These are phyloP conservation scores for Aphis gossypii DNA, from an alignment of 1,140 invertebrate genomes.

Conservation along the genomic window DNA sequence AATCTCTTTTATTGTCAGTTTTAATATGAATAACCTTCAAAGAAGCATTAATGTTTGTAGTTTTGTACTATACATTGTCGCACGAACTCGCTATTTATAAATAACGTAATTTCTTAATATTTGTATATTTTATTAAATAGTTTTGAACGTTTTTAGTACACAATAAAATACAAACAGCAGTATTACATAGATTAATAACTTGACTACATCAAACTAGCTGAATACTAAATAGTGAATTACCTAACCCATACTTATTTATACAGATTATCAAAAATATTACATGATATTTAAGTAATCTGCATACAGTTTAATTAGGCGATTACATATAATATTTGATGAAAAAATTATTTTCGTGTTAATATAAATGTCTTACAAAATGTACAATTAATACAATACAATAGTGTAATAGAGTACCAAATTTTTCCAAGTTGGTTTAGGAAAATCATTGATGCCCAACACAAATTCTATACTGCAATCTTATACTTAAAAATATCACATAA, in stretches of 20 bases:
- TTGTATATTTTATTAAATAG: slow-evolving; percentile 4
- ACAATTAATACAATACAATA: background rate
- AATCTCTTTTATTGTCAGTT: background rate
- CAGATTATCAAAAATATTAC: background rate
- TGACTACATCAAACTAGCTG: background rate
- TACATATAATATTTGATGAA: background rate
- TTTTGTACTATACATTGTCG: background rate
- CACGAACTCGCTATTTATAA: background rate
- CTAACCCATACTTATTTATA: background rate
- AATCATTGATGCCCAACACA: too few relatives aligned
- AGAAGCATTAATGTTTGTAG: background rate
- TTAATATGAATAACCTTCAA: slow-evolving; percentile 9
- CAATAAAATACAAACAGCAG: background rate
- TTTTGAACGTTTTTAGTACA: background rate
- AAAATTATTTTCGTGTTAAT: background rate
- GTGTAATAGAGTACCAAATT: too few relatives aligned
- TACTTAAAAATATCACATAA: too few relatives aligned
- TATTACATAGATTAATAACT: background rate
- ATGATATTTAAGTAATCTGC: background rate
- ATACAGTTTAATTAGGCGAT: background rate
- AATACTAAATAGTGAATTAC: background rate
- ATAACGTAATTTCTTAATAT: background rate
- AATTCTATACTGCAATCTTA: too few relatives aligned
- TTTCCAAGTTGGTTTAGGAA: too few relatives aligned
- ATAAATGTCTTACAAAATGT: background rate